These are phyloP conservation scores for Pristionchus exspectatus DNA, from an alignment of 2,888 invertebrate genomes.

Conservation along the genomic window DNA sequence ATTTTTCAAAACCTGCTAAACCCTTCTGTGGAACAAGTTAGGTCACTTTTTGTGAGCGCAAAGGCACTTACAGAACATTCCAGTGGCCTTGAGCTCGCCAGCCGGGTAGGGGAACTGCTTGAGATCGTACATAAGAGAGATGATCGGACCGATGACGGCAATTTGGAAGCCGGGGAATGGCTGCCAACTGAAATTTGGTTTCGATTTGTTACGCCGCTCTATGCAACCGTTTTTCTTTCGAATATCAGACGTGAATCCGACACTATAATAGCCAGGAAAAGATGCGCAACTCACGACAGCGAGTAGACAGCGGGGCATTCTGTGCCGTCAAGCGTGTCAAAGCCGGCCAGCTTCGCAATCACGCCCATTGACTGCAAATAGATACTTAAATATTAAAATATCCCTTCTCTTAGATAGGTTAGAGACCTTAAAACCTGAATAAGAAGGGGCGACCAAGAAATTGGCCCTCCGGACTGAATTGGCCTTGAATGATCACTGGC, in stretches of 20 bases:
- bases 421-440: not conserved
- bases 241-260: not conserved
- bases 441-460: not conserved
- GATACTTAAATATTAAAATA: not conserved
- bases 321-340: not conserved
- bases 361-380: not conserved
- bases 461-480: too few species aligned
- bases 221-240: not conserved
- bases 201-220: not conserved
- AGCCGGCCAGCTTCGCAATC: not conserved
- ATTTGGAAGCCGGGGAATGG: conserved; percentile 15
- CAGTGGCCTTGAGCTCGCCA: not conserved
- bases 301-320: not conserved
- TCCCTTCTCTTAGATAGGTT: not conserved
- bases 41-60: not conserved
- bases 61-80: not conserved
- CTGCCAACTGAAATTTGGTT: not conserved
- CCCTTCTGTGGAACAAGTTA: too few species aligned
- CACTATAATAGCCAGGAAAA: not conserved
- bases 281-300: not conserved
- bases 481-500: too few species aligned
- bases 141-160: not conserved
- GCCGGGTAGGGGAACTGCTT: not conserved
- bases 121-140: conserved; percentile 23
- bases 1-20: too few species aligned